phyloP scores from a whole-genome alignment of 1,140 invertebrate species.

The Cydia fagiglandana region DNA sequence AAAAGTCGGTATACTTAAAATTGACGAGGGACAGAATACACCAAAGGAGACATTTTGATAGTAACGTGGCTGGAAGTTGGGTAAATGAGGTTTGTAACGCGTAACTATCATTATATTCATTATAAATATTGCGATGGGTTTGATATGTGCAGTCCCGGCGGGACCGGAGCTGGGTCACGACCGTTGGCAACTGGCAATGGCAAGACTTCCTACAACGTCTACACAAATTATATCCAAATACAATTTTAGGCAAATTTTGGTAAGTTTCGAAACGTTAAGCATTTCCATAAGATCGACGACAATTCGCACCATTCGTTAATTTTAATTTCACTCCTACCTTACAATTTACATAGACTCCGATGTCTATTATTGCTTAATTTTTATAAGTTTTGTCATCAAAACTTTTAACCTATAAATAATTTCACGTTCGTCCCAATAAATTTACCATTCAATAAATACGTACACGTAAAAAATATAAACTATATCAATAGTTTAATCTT shows the following conservation, averaged over 20 bases:
- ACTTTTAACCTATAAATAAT: constrained; percentile 78
- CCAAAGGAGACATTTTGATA: constrained; percentile 12
- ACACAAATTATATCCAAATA: constrained; percentile 70
- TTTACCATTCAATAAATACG: constrained; percentile 80
- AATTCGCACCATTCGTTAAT: constrained; percentile 76
- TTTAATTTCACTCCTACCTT: constrained; percentile 71
- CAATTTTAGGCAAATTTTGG: constrained; percentile 67
- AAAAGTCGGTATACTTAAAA: constrained; percentile 12
- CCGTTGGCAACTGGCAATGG: constrained; percentile 55
- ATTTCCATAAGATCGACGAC: constrained; percentile 71
- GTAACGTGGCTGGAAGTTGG: constrained; percentile 14
- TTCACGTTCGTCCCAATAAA: constrained; percentile 77
- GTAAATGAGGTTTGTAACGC: constrained; percentile 23
- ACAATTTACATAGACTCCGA: constrained; percentile 76
- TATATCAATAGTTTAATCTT: constrained; percentile 80
- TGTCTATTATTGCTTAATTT: constrained; percentile 79
- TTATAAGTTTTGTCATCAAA: constrained; percentile 78
- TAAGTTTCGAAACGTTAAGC: constrained; percentile 57
- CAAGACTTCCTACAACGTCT: constrained; percentile 66
- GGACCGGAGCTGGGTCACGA: constrained; percentile 4
- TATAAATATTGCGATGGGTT: constrained; percentile 54
- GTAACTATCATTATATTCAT: constrained; percentile 14
- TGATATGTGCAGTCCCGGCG: constrained; percentile 71
- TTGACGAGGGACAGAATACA: constrained; percentile 6
- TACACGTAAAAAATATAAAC: constrained; percentile 80